Percentiles rank a stretch among this genome's conserved stretches.
Conservation (phyloP, 1,140 invertebrate species). For the Colletes latitarsis region DNA sequence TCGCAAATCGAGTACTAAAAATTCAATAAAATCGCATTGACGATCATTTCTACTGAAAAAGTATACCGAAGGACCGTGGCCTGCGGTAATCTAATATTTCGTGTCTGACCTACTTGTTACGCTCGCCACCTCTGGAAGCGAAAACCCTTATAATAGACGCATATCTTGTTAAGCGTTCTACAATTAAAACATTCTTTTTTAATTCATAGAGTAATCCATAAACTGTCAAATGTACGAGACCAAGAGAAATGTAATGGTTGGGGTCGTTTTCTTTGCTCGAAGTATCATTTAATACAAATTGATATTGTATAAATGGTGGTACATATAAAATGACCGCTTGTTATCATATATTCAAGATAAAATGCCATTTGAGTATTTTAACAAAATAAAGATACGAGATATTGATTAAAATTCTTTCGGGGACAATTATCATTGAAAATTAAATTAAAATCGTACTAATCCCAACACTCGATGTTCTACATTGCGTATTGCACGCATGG, state of each 20-base stretch:
- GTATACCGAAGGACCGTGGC: slow-evolving; percentile 10
- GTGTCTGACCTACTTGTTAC: slow-evolving; percentile 53
- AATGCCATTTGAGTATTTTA: neutral
- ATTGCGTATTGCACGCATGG: too few relatives aligned
- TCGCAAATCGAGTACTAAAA: neutral
- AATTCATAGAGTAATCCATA: too few relatives aligned
- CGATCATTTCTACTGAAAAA: neutral
- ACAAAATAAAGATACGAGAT: neutral
- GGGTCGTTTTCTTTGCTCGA: too few relatives aligned
- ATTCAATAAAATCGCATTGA: neutral
- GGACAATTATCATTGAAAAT: too few relatives aligned
- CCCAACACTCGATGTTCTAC: too few relatives aligned
- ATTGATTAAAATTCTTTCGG: neutral
- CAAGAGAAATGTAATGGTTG: too few relatives aligned
- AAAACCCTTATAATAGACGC: slow-evolving; percentile 47
- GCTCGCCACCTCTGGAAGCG: slow-evolving; percentile 28
- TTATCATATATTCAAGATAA: neutral
- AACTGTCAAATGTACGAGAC: too few relatives aligned
- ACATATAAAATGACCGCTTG: neutral
- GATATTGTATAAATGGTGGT: neutral
- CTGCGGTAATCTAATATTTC: slow-evolving; percentile 51
- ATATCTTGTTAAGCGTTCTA: slow-evolving; percentile 33
- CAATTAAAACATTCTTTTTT: slow-evolving; percentile 18
- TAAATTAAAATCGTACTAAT: too few relatives aligned
- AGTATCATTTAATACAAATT: neutral